Evolutionary conservation across 2,113 vertebrate genomes (phyloP), one percentile per base, ranked within the genome.

Genomic region (Probosciger aterrimus): DNA sequence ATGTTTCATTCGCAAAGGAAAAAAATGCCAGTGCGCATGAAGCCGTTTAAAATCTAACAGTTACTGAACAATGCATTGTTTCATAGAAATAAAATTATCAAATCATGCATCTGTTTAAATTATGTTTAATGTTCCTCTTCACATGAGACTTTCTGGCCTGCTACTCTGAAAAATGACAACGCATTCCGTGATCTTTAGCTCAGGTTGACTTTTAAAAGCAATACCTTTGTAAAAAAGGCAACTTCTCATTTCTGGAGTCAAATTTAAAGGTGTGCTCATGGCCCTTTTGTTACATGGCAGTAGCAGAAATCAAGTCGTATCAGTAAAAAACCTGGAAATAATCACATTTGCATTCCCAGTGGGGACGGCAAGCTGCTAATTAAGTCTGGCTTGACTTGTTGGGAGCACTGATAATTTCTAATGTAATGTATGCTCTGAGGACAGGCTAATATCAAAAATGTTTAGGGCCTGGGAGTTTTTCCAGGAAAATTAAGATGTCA

Each of bases 401-500:
- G 37, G 67, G 84, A 90, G 67, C 78, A 85, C 49, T 78, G 87
- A 82, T 80, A 76, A 83, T 95, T 93, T 75, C 64, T 60, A 41
- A 33, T 14, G 37, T 55, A 86, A 92, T 33, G n/a, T 44, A 82
- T 82, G 30, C 52, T 75, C 60, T 31, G 52, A 88, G 50, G 81
- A 83, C 60, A 71, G 27, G 33, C 73, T 91, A 88, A 89, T 60
- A 93, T 37, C 7, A 86, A 37, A 81, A 91, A 71, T 39, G 14
- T 93, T 88, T 55, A 43, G 52, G 47, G 37, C 33, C 41, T 82
- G 39, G 74, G 81, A 90, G 60, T 82, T 91, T 87, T 88, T 69
- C 82, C 77, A 78, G 59, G 71, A 86, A 82, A 94, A 95, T 77
- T 62, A 90, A 92, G 64, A 92, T 68, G 55, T 91, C 73, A 39